These are phyloP conservation scores for Blastobasis lacticolella DNA, from an alignment of 2,888 invertebrate species.

Conservation along the genomic window DNA sequence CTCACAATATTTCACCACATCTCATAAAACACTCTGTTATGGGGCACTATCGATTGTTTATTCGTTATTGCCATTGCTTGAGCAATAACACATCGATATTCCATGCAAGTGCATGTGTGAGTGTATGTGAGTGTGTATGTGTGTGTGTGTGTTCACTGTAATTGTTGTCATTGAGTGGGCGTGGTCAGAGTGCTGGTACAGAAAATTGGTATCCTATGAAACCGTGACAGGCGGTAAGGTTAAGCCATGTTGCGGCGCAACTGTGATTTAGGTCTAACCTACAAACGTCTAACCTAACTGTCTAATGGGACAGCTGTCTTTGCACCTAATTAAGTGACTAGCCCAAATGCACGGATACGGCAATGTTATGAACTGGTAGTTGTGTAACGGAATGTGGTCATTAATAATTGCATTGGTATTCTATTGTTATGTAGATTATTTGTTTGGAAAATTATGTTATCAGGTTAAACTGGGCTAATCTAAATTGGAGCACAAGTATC, in stretches of 20 bases:
- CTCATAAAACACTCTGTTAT: too few relatives aligned
- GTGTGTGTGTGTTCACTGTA: conserved; percentile 19
- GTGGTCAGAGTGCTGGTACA: conserved; percentile 30
- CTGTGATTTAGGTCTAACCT: neutral
- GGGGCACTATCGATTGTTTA: too few relatives aligned
- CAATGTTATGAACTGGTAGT: neutral
- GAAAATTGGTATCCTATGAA: conserved; percentile 38
- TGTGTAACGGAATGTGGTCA: neutral
- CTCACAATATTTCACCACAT: too few relatives aligned
- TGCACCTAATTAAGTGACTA: neutral
- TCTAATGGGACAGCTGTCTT: neutral
- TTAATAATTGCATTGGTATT: neutral
- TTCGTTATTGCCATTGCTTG: too few relatives aligned
- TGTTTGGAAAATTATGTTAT: too few relatives aligned
- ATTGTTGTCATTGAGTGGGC: conserved; percentile 46
- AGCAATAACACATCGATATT: too few relatives aligned
- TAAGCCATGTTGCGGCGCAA: conserved; percentile 14
- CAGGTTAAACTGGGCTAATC: too few relatives aligned
- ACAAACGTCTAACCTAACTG: neutral
- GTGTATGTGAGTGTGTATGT: conserved; percentile 3
- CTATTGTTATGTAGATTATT: neutral
- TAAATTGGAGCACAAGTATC: too few relatives aligned
- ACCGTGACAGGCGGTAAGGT: conserved; percentile 19
- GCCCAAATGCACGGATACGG: neutral
- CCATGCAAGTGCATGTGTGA: too few relatives aligned